Evolutionary conservation across 2,113 vertebrate species (phyloP).

Genomic region (Antigone vipio): DNA sequence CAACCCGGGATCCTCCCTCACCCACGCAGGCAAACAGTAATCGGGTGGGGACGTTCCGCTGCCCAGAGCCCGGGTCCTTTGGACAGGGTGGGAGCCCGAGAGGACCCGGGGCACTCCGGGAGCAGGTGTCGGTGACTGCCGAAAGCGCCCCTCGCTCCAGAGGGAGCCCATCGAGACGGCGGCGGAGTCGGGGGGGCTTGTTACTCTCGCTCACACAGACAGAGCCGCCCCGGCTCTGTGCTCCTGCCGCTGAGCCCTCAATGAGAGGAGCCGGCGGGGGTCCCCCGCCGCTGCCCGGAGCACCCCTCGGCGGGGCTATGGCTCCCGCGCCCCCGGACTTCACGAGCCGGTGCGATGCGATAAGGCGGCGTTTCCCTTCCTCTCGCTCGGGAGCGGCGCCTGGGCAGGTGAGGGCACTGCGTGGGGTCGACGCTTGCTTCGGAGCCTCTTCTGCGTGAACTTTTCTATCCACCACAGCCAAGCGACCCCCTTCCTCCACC

Average conservation of each 20-base stretch:
- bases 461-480: neutral
- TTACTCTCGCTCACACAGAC: neutral
- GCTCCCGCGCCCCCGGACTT: neutral
- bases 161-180: neutral
- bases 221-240: neutral
- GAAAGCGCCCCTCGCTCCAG: neutral
- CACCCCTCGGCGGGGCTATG: neutral
- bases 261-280: no score
- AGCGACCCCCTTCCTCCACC: neutral
- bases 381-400: neutral
- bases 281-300: neutral
- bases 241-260: neutral
- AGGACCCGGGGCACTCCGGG: no score
- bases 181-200: neutral
- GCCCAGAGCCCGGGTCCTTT: neutral
- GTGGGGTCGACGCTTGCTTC: neutral
- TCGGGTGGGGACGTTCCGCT: neutral
- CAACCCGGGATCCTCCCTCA: neutral
- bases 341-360: neutral
- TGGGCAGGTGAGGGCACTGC: neutral
- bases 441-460: neutral
- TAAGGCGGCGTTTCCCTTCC: neutral
- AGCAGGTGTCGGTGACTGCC: neutral
- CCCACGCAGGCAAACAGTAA: neutral
- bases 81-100: neutral